A percentile compares a stretch with the other conserved stretches of the same genome.
Conservation (phyloP, 1,140 invertebrate species). For the Platyscapa corneri region DNA sequence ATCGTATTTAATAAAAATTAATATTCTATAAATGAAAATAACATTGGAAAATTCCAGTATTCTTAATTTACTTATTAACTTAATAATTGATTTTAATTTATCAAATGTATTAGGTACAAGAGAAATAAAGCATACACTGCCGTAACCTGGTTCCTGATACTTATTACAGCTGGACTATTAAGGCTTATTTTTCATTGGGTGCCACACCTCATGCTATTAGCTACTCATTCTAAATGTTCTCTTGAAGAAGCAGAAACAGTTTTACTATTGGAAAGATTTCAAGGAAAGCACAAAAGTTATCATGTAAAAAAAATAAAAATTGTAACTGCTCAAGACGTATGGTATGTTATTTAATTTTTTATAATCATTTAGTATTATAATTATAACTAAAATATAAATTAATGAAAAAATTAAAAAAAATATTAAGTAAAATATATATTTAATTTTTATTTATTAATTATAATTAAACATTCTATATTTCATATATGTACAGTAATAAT, state of each 20-base stretch:
- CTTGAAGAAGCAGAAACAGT: slow-evolving; percentile 78
- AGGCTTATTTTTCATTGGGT: slow-evolving; percentile 82
- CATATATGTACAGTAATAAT: too few species aligned
- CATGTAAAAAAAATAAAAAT: slow-evolving; percentile 73
- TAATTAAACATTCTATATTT: too few species aligned
- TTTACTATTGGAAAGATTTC: slow-evolving; percentile 77
- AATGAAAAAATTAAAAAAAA: too few species aligned
- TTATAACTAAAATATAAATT: too few species aligned
- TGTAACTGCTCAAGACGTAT: slow-evolving; percentile 66
- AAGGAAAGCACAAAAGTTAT: slow-evolving; percentile 75
- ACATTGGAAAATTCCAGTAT: neutral
- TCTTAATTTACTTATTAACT: neutral
- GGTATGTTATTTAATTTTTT: slow-evolving; percentile 62
- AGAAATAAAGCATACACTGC: slow-evolving; percentile 69
- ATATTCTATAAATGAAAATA: neutral
- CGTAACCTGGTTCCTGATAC: slow-evolving; percentile 78
- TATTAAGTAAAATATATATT: too few species aligned
- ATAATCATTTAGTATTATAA: neutral
- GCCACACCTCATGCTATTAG: slow-evolving; percentile 78
- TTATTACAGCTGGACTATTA: slow-evolving; percentile 77
- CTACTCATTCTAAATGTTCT: slow-evolving; percentile 76
- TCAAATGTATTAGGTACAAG: slow-evolving; percentile 74
- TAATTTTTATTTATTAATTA: too few species aligned
- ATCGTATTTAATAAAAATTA: neutral
- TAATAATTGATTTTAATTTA: neutral